A percentile compares a stretch with the other conserved stretches of the same genome.
phyloP scores from a whole-genome alignment of 2,797 vertebrate genomes.

The Thunnus albacares region DNA sequence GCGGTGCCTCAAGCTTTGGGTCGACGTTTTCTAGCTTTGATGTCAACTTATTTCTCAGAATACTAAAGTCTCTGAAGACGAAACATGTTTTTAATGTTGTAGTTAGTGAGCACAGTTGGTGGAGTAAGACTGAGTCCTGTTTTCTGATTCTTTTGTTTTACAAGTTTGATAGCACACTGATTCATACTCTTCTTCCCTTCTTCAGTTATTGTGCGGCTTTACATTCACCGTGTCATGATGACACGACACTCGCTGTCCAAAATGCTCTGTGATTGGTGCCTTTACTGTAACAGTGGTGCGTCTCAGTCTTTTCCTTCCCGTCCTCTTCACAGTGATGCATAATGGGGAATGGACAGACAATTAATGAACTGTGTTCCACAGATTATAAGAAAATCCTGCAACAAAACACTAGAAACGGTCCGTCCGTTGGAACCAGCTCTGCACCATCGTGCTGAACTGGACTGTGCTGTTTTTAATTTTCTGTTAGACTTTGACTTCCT shows the following conservation, averaged over 20 bases:
- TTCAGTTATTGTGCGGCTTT: background rate
- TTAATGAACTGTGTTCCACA: background rate
- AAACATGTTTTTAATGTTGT: background rate
- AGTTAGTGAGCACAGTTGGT: background rate
- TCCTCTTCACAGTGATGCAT: conserved; percentile 35
- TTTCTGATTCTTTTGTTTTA: background rate
- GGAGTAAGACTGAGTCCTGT: background rate
- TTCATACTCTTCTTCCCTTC: background rate
- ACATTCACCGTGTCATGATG: background rate
- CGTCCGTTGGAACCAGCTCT: background rate
- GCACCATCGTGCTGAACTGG: background rate
- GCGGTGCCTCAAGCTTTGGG: conserved; percentile 49
- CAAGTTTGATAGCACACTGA: background rate
- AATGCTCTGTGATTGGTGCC: conserved; percentile 63
- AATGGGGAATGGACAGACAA: conserved; percentile 14
- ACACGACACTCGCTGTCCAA: background rate
- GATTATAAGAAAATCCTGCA: background rate
- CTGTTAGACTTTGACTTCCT: background rate
- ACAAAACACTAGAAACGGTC: conserved; percentile 55
- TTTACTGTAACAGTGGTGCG: conserved; percentile 48
- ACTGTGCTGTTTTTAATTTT: background rate
- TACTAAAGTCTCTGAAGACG: conserved; percentile 21
- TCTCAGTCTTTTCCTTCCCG: background rate
- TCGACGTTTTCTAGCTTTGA: conserved; percentile 9
- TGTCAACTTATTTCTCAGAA: conserved; percentile 12